Evolutionary conservation across 2,113 vertebrate genomes (phyloP), one percentile per base, ranked within the genome.

Genomic region (Alosa alosa): DNA sequence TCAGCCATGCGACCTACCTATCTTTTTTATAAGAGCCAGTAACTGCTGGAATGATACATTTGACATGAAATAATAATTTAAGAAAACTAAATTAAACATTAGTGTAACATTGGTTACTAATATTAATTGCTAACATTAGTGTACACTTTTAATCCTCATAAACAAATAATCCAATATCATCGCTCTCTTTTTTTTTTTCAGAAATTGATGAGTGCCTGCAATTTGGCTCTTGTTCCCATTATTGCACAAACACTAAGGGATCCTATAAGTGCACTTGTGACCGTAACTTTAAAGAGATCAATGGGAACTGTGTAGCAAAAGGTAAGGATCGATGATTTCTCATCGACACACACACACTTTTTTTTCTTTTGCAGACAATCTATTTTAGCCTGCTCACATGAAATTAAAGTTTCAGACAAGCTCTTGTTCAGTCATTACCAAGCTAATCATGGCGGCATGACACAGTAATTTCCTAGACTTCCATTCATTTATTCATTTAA

Each of bases 241-340:
- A 95, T 85, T 99, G 98, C 93, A 94, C 94, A 84, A 99, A 99
- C 92, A 93, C 95, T 1, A 97, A 99, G 93, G 98, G 98, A 49
- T 99, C 98, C n/a, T 99, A 96, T 91, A 98, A 96, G 92, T 99
- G 98, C 92, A 90, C 94, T 0, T 99, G 98, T 86, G 96, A 98
- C 89, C 95, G 95, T 78, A 99, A 99, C 93, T 99, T 97, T 84
- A 97, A 96, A 88, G 97, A 97, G 88, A 93, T 91, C 88, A 97
- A 97, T 90, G 96, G 95, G 82, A 97, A 96, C 86, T 99, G 98
- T 87, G 86, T 96, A 91, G 96, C 96, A 89, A 98, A 97, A 98
- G 97, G 98, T 99, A 96, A 92, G 94, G 18, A 86, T 86, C 64
- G 83, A 20, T 44, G 17, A 31, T 81, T 50, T 49, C 7, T 85